Evolutionary conservation across 1,140 invertebrate species (phyloP).

Genomic region (Galleria mellonella): DNA sequence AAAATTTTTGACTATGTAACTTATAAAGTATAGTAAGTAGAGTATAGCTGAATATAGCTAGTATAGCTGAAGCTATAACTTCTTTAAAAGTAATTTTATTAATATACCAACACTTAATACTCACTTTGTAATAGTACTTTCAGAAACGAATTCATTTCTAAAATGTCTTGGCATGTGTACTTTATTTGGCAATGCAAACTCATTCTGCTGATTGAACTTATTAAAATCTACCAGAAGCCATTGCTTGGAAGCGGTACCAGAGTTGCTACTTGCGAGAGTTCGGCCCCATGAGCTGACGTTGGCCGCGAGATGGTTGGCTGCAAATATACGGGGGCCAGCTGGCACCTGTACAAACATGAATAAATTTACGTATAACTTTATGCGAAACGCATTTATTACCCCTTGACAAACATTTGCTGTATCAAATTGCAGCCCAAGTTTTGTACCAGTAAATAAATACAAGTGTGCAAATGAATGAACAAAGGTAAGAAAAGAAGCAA

Average conservation of each 20-base stretch:
- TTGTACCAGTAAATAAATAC: too few relatives aligned
- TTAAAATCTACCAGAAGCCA: conserved; percentile 89
- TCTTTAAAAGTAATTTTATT: too few relatives aligned
- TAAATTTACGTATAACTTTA: not conserved
- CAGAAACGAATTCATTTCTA: conserved; percentile 38
- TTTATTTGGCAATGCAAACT: conserved; percentile 1
- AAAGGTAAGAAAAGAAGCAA: too few relatives aligned
- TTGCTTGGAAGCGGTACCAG: conserved; percentile 91
- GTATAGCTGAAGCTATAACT: too few relatives aligned
- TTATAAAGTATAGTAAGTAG: too few relatives aligned
- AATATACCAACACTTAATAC: conserved; percentile 6
- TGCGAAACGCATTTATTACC: too few relatives aligned
- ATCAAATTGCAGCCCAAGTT: too few relatives aligned
- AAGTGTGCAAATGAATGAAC: too few relatives aligned
- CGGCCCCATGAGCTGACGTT: conserved; percentile 83
- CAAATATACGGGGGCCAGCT: conserved; percentile 87
- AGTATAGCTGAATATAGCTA: too few relatives aligned
- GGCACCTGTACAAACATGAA: conserved; percentile 73
- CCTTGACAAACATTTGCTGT: too few relatives aligned
- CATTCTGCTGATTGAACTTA: conserved; percentile 52
- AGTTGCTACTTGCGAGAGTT: conserved; percentile 79
- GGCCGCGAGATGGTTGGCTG: conserved; percentile 87
- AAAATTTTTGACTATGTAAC: too few relatives aligned
- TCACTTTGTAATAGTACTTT: conserved; percentile 44
- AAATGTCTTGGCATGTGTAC: conserved; percentile 5